Evolutionary conservation across 2,113 vertebrate genomes (phyloP).

Genomic region (Malurus alboscapulatus): DNA sequence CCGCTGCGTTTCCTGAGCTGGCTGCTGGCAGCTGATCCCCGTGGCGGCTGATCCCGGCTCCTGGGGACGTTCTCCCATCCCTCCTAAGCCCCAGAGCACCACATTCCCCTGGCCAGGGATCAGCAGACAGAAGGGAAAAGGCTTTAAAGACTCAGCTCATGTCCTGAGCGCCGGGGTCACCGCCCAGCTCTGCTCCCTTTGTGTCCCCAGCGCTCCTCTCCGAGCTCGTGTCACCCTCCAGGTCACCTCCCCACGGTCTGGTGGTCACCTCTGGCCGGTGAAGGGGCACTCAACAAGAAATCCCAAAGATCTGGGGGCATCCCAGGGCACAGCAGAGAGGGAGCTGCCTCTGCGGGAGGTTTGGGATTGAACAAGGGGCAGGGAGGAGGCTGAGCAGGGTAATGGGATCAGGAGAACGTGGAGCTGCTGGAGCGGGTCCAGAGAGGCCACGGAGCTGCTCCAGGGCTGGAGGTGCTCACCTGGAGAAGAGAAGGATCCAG

Average conservation of each 20-base stretch:
- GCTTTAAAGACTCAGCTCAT: background rate
- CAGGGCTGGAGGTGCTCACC: accelerated
- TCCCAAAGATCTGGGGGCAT: background rate
- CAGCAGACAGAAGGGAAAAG: background rate
- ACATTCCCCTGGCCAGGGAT: accelerated
- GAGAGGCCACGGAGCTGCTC: accelerated
- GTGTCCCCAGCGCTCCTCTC: background rate
- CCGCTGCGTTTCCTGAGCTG: background rate
- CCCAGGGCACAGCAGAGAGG: background rate
- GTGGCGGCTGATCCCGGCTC: background rate
- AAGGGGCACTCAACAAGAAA: background rate
- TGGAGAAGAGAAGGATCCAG: background rate
- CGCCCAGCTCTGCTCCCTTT: background rate
- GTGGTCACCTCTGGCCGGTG: background rate
- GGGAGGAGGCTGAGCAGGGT: background rate
- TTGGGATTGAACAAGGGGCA: background rate
- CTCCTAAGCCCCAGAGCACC: background rate
- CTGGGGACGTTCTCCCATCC: background rate
- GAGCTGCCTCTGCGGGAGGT: background rate
- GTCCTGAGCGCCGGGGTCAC: background rate
- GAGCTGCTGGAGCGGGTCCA: background rate
- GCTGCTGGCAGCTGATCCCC: background rate
- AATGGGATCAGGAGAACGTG: accelerated
- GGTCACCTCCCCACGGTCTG: background rate
- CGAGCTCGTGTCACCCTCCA: background rate